Evolutionary conservation across 2,113 vertebrate species (phyloP).

Genomic region (Proterorhinus semilunaris): DNA sequence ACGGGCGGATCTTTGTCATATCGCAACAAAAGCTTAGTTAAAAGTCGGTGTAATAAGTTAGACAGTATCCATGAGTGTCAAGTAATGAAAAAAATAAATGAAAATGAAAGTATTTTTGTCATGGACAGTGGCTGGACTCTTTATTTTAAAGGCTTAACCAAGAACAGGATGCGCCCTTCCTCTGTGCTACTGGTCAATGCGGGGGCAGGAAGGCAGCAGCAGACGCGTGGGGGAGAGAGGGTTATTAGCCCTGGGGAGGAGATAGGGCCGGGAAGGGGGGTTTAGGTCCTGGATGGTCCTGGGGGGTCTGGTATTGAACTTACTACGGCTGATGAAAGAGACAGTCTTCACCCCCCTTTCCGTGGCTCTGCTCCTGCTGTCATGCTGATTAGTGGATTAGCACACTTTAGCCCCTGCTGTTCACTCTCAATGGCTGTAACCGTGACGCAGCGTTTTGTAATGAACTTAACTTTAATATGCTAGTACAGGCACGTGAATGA

Average conservation of each 20-base stretch:
- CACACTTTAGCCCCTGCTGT: conserved; percentile 38
- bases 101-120: conserved; percentile 52
- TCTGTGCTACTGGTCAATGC: conserved; percentile 33
- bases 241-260: conserved; percentile 52
- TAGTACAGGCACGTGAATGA: neutral
- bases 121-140: conserved; percentile 68
- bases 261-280: neutral
- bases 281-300: too few relatives aligned
- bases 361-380: conserved; percentile 54
- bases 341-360: conserved; percentile 51
- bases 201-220: conserved; percentile 64
- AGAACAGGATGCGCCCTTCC: conserved; percentile 76
- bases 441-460: conserved; percentile 1
- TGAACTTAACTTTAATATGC: neutral
- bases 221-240: conserved; percentile 44
- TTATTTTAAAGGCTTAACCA: conserved; percentile 69
- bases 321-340: conserved; percentile 71
- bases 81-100: too few relatives aligned
- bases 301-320: conserved; percentile 66
- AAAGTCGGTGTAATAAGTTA: too few relatives aligned
- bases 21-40: too few relatives aligned
- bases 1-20: too few relatives aligned
- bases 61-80: too few relatives aligned
- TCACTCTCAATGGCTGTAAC: conserved; percentile 11
- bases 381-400: conserved; percentile 62